Conservation (phyloP, 2,113 vertebrate species). For the Stigmatopora argus region DNA sequence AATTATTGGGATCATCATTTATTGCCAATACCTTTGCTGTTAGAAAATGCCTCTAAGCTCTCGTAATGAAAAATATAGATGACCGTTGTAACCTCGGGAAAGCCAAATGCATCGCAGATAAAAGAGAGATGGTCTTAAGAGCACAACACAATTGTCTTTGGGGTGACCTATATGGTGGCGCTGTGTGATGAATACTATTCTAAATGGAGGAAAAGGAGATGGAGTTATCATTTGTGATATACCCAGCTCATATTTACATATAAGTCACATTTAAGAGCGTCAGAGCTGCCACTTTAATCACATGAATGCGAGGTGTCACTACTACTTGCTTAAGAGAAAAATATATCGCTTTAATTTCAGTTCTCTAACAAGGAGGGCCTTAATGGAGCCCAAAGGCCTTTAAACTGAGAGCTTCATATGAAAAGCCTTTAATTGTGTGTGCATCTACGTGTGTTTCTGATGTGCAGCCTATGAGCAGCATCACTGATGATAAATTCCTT, state of each 20-base stretch:
- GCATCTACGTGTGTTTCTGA: background rate
- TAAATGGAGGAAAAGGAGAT: background rate
- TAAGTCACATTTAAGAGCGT: background rate
- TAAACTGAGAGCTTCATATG: background rate
- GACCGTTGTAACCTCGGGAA: background rate
- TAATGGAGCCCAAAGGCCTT: background rate
- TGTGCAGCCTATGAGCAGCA: conserved; percentile 14
- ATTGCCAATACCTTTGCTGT: background rate
- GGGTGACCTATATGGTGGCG: background rate
- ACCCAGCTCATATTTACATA: conserved; percentile 5
- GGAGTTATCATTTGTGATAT: background rate
- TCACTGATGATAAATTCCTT: background rate
- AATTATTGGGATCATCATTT: background rate
- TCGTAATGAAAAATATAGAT: no score
- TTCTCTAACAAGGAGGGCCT: background rate
- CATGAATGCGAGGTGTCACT: background rate
- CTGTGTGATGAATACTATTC: background rate
- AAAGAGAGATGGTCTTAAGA: background rate
- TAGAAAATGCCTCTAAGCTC: background rate
- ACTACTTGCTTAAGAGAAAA: background rate
- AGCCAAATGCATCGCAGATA: background rate
- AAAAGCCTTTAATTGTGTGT: background rate
- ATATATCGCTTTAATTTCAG: background rate
- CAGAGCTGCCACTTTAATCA: background rate
- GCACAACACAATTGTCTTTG: background rate